Evolutionary conservation across 1,140 invertebrate species (phyloP), one percentile per base, ranked within the genome.

Genomic region (Microplitis demolitor): DNA sequence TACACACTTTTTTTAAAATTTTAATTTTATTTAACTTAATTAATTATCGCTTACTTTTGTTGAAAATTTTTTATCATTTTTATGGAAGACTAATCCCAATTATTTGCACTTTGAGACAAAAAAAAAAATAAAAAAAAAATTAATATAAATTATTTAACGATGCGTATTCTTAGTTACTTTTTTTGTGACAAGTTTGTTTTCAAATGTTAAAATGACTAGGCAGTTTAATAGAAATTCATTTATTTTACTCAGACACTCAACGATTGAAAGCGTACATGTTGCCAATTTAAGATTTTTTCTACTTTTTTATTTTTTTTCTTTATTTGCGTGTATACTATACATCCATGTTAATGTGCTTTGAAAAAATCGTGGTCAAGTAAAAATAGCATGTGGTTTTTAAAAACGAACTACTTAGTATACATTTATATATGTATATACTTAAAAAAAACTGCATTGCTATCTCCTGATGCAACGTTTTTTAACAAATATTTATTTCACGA

Each of bases 91-190:
- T 66, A 8, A 31, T 63, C 31, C 11, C 50, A 35, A 51, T 61
- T 39, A 16, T 34, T 31, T 13, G 51, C 9, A n/a, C 53, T 72
- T 9, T 71, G 53, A 50, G 58, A 54, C 6, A 58, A 79, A 75
- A 76, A 73, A 76, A 79, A 77, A 73, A 76, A 73, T 75, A 79
- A 77, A 73, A 78, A 61, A 76, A 73, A 77, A n/a, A 68, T 64
- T 14, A 50, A 33, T 51, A 51, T 31, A 53, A 39, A 51, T 51
- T 53, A 6, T 24, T 37, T 11, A n/a, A 62, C 4, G 66, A 56
- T 50, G 58, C 54, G 60, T 84, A 82, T 85, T 84, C 78, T 82
- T 81, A 82, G 77, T 75, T 60, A 56, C 74, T 83, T 84, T 81
- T 71, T 73, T 72, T 73, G 72, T 63, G 77, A 72, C 61, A 69